Percentiles rank a stretch among this genome's conserved stretches.
These are phyloP conservation scores for Phortica okadai DNA, from an alignment of 2,888 invertebrate species.

Conservation along the genomic window DNA sequence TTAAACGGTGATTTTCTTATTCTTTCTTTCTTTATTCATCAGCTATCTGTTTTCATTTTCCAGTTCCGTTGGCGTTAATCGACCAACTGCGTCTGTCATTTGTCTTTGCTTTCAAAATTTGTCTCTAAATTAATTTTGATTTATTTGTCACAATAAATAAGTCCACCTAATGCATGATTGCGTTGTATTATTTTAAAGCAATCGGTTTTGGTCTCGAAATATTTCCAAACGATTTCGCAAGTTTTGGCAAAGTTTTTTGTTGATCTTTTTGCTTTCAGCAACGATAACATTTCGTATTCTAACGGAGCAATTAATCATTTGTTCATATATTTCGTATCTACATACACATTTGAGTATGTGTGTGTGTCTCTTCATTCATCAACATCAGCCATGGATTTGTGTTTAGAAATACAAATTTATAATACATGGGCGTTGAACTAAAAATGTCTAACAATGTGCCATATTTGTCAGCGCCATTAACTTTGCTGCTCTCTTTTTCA, in stretches of 20 bases:
- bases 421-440: neutral
- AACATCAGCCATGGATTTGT: neutral
- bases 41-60: conserved; percentile 42
- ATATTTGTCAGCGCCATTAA: too few species aligned
- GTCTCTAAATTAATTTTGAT: conserved; percentile 63
- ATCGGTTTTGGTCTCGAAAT: too few species aligned
- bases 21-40: conserved; percentile 55
- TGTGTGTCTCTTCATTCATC: neutral
- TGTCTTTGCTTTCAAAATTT: neutral
- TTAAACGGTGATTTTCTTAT: conserved; percentile 24
- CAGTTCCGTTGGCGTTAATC: neutral
- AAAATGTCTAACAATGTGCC: neutral
- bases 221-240: neutral
- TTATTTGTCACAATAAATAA: conserved; percentile 63
- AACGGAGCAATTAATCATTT: neutral
- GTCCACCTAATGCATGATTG: conserved; percentile 26
- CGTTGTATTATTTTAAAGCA: neutral
- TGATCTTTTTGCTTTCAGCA: neutral
- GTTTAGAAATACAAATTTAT: neutral
- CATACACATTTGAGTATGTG: too few species aligned
- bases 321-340: neutral
- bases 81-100: neutral
- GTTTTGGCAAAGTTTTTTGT: neutral
- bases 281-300: neutral
- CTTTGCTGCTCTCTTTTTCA: too few species aligned